These are phyloP conservation scores for Helarctos malayanus DNA, from an alignment of 2,797 vertebrate species.

Conservation along the genomic window DNA sequence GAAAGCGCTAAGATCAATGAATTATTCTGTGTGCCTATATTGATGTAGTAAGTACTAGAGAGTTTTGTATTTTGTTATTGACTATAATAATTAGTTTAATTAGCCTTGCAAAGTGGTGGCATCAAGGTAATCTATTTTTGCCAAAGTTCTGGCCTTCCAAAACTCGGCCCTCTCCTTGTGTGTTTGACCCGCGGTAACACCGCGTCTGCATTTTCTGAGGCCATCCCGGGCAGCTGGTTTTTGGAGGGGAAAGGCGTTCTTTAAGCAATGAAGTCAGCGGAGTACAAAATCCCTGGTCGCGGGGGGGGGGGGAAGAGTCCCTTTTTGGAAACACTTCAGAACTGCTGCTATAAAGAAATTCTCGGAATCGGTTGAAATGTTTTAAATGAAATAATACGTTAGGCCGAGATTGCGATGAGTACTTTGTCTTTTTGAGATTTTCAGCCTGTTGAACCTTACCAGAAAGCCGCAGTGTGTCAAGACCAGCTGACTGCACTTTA, in stretches of 20 bases:
- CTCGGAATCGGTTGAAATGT: slow-evolving; percentile 71
- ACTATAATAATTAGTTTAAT: slow-evolving; percentile 92
- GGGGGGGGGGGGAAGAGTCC: not conserved
- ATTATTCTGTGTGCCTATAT: slow-evolving; percentile 94
- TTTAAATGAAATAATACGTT: slow-evolving; percentile 72
- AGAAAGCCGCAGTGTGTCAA: slow-evolving; percentile 75
- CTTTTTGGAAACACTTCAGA: slow-evolving; percentile 82
- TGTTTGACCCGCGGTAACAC: slow-evolving; percentile 90
- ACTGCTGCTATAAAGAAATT: slow-evolving; percentile 88
- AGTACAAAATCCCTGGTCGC: slow-evolving; percentile 62
- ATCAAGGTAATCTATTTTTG: slow-evolving; percentile 93
- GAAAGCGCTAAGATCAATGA: slow-evolving; percentile 93
- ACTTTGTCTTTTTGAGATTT: slow-evolving; percentile 58
- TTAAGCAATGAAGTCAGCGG: slow-evolving; percentile 61
- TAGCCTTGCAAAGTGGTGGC: slow-evolving; percentile 94
- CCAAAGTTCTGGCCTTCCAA: slow-evolving; percentile 93
- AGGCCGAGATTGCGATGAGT: slow-evolving; percentile 59
- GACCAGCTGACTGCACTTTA: slow-evolving; percentile 58
- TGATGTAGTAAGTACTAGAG: slow-evolving; percentile 95
- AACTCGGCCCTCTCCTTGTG: slow-evolving; percentile 89
- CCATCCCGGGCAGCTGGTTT: slow-evolving; percentile 76
- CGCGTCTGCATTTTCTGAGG: slow-evolving; percentile 88
- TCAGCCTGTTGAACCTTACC: slow-evolving; percentile 51
- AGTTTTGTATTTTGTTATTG: slow-evolving; percentile 94
- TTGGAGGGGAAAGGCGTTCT: slow-evolving; percentile 70